phyloP scores from a whole-genome alignment of 2,797 vertebrate genomes.

The Peromyscus nudipes region DNA sequence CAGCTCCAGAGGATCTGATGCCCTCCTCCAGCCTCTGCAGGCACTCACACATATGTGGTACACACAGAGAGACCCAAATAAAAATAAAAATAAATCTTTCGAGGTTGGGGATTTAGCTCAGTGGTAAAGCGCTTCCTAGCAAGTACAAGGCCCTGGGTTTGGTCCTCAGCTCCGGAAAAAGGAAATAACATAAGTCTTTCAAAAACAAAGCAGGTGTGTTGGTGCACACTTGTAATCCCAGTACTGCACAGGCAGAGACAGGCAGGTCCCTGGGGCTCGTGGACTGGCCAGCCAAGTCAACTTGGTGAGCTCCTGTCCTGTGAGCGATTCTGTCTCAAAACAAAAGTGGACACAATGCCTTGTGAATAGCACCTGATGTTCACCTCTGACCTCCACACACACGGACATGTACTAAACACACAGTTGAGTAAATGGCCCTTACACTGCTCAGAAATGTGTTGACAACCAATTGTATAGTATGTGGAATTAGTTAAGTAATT shows the following conservation, averaged over 20 bases:
- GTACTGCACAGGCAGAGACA: background rate
- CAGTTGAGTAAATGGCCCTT: background rate
- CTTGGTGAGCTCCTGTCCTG: background rate
- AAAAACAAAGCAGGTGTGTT: background rate
- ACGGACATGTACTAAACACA: background rate
- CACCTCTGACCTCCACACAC: background rate
- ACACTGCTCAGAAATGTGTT: background rate
- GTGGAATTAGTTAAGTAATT: background rate
- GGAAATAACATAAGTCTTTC: background rate
- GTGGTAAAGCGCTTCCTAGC: no score
- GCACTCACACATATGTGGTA: no score
- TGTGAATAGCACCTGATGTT: background rate
- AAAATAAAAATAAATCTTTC: background rate
- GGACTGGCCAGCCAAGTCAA: no score
- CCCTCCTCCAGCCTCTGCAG: background rate
- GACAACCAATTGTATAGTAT: background rate
- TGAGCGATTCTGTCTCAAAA: background rate
- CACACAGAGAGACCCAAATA: background rate
- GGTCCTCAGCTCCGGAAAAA: no score
- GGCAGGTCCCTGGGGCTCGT: no score
- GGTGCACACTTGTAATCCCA: no score
- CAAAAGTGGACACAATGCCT: background rate
- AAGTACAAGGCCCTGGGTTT: no score
- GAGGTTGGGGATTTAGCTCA: no score
- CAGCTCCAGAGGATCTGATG: background rate